A percentile compares a stretch with the other conserved stretches of the same genome.
Evolutionary conservation across 1,140 invertebrate genomes (phyloP).

Genomic region (Octopus sinensis): DNA sequence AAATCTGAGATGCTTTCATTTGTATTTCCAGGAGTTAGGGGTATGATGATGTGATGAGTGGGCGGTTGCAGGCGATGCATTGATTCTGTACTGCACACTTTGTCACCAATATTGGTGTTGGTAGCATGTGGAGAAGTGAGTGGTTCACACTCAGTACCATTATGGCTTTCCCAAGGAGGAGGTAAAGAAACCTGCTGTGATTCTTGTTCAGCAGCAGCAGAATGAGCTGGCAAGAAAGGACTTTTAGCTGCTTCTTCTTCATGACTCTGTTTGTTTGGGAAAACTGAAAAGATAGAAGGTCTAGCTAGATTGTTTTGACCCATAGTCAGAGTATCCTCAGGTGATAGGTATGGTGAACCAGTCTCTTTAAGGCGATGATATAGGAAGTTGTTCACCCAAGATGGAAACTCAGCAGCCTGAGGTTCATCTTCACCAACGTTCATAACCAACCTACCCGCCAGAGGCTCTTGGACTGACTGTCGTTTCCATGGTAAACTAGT

Average conservation of each 20-base stretch:
- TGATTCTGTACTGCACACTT: constrained; percentile 35
- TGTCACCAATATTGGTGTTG: constrained; percentile 29
- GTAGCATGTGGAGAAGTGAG: constrained; percentile 24
- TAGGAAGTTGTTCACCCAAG: constrained; percentile 51
- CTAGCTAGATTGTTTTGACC: neutral
- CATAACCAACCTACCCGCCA: constrained; percentile 33
- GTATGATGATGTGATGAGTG: constrained; percentile 40
- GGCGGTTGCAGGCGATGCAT: constrained; percentile 38
- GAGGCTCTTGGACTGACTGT: constrained; percentile 31
- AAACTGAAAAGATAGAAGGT: constrained; percentile 14
- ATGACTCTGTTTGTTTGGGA: neutral
- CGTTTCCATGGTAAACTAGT: constrained; percentile 49
- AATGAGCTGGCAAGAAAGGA: constrained; percentile 18
- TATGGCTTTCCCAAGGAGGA: constrained; percentile 11
- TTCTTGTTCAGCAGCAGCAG: constrained; percentile 3
- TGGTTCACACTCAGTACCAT: constrained; percentile 23
- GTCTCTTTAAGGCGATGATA: constrained; percentile 47
- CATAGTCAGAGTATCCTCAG: constrained; percentile 40
- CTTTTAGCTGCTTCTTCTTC: neutral
- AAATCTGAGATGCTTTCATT: constrained; percentile 24
- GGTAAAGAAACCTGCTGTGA: neutral
- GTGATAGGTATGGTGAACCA: constrained; percentile 48
- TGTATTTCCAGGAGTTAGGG: constrained; percentile 22
- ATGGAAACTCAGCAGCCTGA: constrained; percentile 42
- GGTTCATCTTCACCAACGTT: constrained; percentile 46